phyloP scores from a whole-genome alignment of 1,140 invertebrate species.

The Oncopeltus fasciatus region DNA sequence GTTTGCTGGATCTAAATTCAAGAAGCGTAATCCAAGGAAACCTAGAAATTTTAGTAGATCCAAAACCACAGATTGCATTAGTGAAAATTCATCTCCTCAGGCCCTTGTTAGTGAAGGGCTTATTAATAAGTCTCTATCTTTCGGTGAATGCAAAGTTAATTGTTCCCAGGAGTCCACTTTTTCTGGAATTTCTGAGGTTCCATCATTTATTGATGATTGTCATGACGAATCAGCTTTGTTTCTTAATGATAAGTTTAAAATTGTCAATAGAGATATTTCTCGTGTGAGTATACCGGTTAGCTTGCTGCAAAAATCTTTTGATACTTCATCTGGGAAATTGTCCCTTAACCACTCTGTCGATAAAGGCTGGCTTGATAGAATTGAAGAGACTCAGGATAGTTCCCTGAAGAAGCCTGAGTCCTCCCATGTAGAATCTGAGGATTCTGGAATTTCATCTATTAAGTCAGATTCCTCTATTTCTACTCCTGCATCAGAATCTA shows the following conservation, averaged over 20 bases:
- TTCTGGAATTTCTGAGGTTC: not conserved
- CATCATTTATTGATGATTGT: not conserved
- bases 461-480: conserved; percentile 16
- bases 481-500: not conserved
- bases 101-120: not conserved
- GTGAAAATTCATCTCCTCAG: not conserved
- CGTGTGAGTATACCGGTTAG: conserved; percentile 19
- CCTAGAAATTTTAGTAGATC: conserved; percentile 14
- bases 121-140: not conserved
- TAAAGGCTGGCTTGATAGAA: conserved; percentile 39
- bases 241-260: conserved; percentile 12
- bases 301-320: conserved; percentile 29
- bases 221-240: not conserved
- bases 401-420: conserved; percentile 12
- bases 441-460: conserved; percentile 28
- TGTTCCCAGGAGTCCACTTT: too few relatives aligned
- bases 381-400: conserved; percentile 25
- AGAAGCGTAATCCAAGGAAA: conserved; percentile 60
- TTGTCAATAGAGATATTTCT: conserved; percentile 1
- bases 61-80: conserved; percentile 11
- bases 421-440: conserved; percentile 19
- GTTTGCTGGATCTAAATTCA: conserved; percentile 49
- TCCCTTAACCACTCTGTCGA: conserved; percentile 32
- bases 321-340: conserved; percentile 16
- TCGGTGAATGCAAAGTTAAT: not conserved